These are phyloP conservation scores for Stratiomys singularior DNA, from an alignment of 2,888 invertebrate genomes.

Conservation along the genomic window DNA sequence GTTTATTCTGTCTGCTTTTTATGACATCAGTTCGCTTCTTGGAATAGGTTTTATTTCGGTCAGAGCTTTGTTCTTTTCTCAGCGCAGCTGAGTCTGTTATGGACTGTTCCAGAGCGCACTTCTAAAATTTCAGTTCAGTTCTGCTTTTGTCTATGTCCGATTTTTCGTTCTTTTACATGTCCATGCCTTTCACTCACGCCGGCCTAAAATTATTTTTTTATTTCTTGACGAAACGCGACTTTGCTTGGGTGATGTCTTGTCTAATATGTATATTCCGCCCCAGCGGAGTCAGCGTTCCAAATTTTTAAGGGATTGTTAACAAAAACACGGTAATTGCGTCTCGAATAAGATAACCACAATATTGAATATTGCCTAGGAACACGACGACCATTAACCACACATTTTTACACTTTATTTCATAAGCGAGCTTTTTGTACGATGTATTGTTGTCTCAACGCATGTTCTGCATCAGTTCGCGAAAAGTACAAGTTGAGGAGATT, in stretches of 20 bases:
- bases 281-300: neutral
- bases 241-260: neutral
- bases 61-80: neutral
- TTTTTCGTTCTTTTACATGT: neutral
- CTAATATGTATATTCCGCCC: neutral
- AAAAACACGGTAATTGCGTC: too few species aligned
- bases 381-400: neutral
- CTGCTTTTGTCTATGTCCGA: neutral
- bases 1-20: neutral
- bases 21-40: neutral
- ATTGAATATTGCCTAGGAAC: neutral
- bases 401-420: neutral
- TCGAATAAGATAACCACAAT: too few species aligned
- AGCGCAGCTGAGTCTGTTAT: neutral
- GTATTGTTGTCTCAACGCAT: slow-evolving; percentile 6
- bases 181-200: neutral
- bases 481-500: slow-evolving; percentile 36
- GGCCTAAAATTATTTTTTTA: neutral
- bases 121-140: neutral
- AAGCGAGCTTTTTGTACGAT: neutral
- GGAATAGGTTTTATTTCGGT: slow-evolving; percentile 1
- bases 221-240: neutral
- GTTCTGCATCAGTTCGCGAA: neutral
- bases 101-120: neutral
- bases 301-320: neutral